phyloP scores from a whole-genome alignment of 2,797 vertebrate species.

The Luscinia luscinia region DNA sequence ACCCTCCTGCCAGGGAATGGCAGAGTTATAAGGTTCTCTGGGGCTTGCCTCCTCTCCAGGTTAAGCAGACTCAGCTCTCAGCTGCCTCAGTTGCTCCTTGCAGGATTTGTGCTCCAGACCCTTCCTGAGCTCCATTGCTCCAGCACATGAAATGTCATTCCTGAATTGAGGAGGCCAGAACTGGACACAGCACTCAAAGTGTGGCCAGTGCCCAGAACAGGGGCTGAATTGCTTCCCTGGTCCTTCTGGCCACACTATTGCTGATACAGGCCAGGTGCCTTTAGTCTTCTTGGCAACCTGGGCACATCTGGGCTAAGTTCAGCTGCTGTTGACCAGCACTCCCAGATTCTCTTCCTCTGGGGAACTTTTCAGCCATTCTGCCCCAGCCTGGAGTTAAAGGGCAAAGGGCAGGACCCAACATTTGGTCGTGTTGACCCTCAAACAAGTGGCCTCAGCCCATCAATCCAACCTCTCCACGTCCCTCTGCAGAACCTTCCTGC shows the following conservation, averaged over 20 bases:
- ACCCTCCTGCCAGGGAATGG: neutral
- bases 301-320: neutral
- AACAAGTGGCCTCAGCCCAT: no score
- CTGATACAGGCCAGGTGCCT: neutral
- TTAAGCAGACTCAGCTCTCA: neutral
- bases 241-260: neutral
- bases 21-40: no score
- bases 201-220: neutral
- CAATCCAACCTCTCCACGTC: rapidly evolving
- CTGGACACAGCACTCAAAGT: neutral
- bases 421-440: neutral
- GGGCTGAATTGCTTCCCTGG: no score
- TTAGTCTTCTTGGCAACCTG: neutral
- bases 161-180: neutral
- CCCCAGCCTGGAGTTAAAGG: neutral
- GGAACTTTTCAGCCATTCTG: neutral
- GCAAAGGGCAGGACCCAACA: no score
- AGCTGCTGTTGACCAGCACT: neutral
- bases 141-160: neutral
- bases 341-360: neutral
- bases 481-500: neutral
- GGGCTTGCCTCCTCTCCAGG: neutral
- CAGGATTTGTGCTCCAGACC: neutral
- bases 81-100: neutral
- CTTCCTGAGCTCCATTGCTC: rapidly evolving